These are phyloP conservation scores for Luffia ferchaultella DNA, from an alignment of 2,888 invertebrate genomes.

Conservation along the genomic window DNA sequence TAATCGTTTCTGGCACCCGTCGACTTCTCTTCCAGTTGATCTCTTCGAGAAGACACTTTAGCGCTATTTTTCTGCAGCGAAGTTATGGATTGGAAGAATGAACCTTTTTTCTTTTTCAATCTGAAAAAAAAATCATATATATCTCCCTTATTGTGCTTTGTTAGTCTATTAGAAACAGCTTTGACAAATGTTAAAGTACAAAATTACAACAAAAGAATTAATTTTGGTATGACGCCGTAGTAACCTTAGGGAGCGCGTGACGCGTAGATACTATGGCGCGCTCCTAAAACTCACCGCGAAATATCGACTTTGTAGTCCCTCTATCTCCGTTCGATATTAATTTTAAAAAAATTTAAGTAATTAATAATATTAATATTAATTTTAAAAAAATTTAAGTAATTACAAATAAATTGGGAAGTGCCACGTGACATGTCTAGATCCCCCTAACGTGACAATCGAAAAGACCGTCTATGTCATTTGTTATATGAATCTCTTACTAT, in stretches of 20 bases:
- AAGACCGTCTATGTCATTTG: too few species aligned
- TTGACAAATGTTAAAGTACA: neutral
- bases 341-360: too few species aligned
- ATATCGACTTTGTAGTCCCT: too few species aligned
- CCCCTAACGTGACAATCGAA: too few species aligned
- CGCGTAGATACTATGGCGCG: neutral
- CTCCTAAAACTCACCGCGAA: neutral
- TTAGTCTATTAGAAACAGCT: neutral
- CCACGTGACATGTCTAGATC: too few species aligned
- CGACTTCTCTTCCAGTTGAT: slow-evolving; percentile 92
- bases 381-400: too few species aligned
- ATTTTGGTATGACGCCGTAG: neutral
- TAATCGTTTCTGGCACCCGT: slow-evolving; percentile 96
- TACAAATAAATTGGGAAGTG: too few species aligned
- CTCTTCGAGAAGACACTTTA: slow-evolving; percentile 92
- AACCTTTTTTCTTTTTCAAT: slow-evolving; percentile 94
- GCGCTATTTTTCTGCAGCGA: slow-evolving; percentile 96
- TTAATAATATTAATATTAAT: too few species aligned
- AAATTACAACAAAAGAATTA: slow-evolving; percentile 1
- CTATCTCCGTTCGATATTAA: too few species aligned
- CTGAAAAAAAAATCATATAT: slow-evolving; percentile 44
- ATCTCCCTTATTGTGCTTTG: neutral
- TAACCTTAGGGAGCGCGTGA: neutral
- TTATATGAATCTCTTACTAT: too few species aligned
- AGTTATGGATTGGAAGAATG: slow-evolving; percentile 95